Evolutionary conservation across 1,140 invertebrate species (phyloP), one percentile per base, ranked within the genome.

Genomic region (Brachionus koreanus): DNA sequence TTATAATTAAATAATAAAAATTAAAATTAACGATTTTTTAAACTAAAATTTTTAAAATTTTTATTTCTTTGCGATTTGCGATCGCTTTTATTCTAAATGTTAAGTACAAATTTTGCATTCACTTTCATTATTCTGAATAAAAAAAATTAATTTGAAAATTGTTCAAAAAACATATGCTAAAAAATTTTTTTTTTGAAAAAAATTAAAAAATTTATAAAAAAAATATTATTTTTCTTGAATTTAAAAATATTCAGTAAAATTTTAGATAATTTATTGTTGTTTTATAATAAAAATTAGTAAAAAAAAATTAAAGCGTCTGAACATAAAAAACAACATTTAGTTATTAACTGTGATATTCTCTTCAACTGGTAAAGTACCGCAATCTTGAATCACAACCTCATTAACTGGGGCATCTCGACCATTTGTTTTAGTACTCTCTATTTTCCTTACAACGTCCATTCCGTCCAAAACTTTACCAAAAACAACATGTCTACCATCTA

Each of bases 401-500:
- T 89, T 85, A 1, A 91, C 83, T 0, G 94, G 94, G 46, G 89
- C 88, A 85, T 96, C 94, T 33, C 92, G 89, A 0, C 88, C 88
- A 85, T 94, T 92, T 0, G 94, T 95, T 84, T 84, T 92, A 1
- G 83, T 72, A 29, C 42, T 65, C n/a, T 86, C 86, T 61, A 88
- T 86, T 63, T 84, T 83, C n/a, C 52, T 63, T 19, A 82, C 82
- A 39, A 74, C 33, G n/a, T 69, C 43, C 82, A 82, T 82, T 33
- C 82, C 82, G 19, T 82, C 82, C 6, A 82, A 39, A 37, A 95
- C 93, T 90, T 95, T 98, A 85, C 96, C 97, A 89, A 98, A 96
- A 7, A 97, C 93, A 6, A 94, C 94, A 87, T 99, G 95, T 82
- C 93, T 91, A n/a, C 94, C 94, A 90, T 98, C 95, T 43, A 98